Conservation (phyloP, 1,140 invertebrate genomes). For the Polypedilum vanderplanki region DNA sequence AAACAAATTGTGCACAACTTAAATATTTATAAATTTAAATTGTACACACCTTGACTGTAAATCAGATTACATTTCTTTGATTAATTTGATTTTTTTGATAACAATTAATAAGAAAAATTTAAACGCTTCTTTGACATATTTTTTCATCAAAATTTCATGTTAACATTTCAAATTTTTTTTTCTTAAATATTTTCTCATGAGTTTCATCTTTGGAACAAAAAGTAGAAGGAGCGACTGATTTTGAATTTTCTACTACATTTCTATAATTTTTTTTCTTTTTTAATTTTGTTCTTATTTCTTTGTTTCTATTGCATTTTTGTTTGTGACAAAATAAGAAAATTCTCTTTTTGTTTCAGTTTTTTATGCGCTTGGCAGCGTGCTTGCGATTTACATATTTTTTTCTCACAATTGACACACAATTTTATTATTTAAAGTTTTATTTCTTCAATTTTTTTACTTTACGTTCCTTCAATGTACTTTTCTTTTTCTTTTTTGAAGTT, state of each 20-base stretch:
- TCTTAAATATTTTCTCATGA: not conserved
- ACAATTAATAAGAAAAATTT: conserved; percentile 7
- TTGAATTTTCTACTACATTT: not conserved
- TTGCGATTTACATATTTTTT: not conserved
- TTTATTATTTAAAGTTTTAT: not conserved
- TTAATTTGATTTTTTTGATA: not conserved
- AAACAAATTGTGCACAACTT: no score
- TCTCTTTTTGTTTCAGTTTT: no score
- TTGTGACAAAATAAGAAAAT: no score
- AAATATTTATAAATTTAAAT: no score
- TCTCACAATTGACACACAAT: conserved; percentile 11
- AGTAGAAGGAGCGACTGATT: conserved; percentile 21
- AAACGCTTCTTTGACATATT: not conserved
- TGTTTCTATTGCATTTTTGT: no score
- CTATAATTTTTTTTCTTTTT: not conserved
- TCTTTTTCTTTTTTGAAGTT: not conserved
- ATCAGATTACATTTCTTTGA: no score
- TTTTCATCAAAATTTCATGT: not conserved
- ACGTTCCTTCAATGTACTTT: conserved; percentile 36
- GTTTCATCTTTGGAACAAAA: not conserved
- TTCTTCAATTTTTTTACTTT: not conserved
- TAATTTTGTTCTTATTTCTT: not conserved
- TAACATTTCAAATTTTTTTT: not conserved
- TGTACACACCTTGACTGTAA: no score
- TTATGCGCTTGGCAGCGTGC: not conserved